These are phyloP conservation scores for Xanthia icteritia DNA, from an alignment of 2,888 invertebrate genomes.

Conservation along the genomic window DNA sequence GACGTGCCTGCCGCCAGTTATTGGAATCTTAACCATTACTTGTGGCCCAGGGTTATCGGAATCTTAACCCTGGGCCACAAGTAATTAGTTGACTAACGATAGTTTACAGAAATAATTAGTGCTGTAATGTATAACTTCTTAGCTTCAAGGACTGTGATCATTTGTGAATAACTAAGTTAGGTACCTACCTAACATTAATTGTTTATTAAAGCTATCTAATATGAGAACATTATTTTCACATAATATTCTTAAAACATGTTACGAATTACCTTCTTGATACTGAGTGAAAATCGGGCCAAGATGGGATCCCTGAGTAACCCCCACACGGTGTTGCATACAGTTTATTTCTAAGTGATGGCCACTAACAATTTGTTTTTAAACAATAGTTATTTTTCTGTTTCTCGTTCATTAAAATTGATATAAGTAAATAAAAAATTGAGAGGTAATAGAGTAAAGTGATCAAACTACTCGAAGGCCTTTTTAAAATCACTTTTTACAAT, in stretches of 20 bases:
- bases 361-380: neutral
- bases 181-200: neutral
- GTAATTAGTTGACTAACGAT: neutral
- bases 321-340: neutral
- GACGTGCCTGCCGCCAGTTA: neutral
- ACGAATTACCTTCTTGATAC: neutral
- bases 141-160: neutral
- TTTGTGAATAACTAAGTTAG: neutral
- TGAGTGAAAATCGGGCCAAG: neutral
- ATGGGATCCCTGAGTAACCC: neutral
- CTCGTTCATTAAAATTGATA: neutral
- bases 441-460: neutral
- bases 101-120: slow-evolving; percentile 10
- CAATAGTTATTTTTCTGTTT: neutral
- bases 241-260: neutral
- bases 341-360: neutral
- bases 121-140: neutral
- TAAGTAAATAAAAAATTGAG: neutral
- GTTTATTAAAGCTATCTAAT: no score
- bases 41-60: slow-evolving; percentile 5
- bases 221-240: neutral
- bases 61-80: slow-evolving; percentile 3
- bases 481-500: neutral
- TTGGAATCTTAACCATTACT: neutral
- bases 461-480: neutral